These are phyloP conservation scores for Potamarius usumacintae DNA, from an alignment of 2,113 vertebrate genomes.

Conservation along the genomic window DNA sequence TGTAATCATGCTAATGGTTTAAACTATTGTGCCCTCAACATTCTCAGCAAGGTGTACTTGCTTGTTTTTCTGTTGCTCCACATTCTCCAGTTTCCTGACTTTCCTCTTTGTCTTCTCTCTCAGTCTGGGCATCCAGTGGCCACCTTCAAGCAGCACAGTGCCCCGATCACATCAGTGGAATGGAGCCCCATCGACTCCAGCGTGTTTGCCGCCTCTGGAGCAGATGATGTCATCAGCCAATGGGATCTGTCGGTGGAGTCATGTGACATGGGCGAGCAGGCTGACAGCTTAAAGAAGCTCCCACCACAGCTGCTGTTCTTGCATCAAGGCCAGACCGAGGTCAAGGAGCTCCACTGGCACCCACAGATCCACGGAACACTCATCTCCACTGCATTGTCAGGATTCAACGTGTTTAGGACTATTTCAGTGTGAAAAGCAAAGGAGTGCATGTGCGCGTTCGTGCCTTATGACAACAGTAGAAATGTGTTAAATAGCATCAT, in stretches of 20 bases:
- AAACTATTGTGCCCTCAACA: not conserved
- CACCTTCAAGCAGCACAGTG: conserved; percentile 88
- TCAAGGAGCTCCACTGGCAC: conserved; percentile 92
- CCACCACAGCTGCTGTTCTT: conserved; percentile 88
- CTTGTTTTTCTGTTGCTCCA: not conserved
- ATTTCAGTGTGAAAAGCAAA: conserved; percentile 69
- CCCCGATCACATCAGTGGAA: conserved; percentile 86
- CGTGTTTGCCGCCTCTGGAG: conserved; percentile 83
- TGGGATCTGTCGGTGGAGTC: conserved; percentile 90
- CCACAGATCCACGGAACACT: conserved; percentile 81
- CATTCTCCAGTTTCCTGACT: not conserved
- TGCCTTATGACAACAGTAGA: not conserved
- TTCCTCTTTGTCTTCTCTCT: not conserved
- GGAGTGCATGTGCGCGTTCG: not conserved
- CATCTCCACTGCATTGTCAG: conserved; percentile 83
- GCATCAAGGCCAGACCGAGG: conserved; percentile 87
- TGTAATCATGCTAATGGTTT: not conserved
- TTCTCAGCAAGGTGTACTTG: not conserved
- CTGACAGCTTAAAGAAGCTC: conserved; percentile 70
- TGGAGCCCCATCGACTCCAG: conserved; percentile 86
- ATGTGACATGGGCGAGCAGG: conserved; percentile 70
- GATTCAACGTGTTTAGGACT: conserved; percentile 88
- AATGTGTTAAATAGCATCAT: not conserved
- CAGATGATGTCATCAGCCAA: conserved; percentile 85
- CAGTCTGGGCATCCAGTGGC: conserved; percentile 81